Evolutionary conservation across 2,888 invertebrate genomes (phyloP).

Genomic region (Euplexia lucipara): DNA sequence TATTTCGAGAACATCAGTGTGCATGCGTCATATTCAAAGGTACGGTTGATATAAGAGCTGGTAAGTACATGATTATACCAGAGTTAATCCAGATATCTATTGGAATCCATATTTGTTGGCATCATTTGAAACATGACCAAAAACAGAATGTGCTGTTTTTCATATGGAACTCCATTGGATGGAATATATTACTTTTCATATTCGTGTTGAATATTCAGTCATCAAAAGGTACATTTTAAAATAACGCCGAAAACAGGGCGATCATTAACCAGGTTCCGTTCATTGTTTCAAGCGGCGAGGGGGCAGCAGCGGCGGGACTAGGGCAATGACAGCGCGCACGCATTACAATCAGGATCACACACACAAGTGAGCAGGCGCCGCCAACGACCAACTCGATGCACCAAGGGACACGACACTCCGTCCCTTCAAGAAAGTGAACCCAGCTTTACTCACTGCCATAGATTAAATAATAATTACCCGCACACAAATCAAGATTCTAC

Average conservation of each 20-base stretch:
- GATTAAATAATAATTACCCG: constrained; percentile 78
- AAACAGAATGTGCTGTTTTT: constrained; percentile 3
- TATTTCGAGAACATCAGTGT: background rate
- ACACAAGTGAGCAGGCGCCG: constrained; percentile 67
- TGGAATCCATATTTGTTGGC: background rate
- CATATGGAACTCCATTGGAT: constrained; percentile 15
- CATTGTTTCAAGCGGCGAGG: constrained; percentile 83
- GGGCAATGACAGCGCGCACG: constrained; percentile 85
- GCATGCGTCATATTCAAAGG: background rate
- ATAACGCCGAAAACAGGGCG: constrained; percentile 62
- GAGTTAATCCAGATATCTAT: background rate
- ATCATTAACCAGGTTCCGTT: constrained; percentile 80
- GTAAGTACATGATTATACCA: background rate
- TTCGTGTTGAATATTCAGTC: constrained; percentile 56
- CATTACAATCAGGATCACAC: constrained; percentile 79
- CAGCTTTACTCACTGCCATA: constrained; percentile 61
- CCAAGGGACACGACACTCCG: constrained; percentile 28
- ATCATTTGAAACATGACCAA: constrained; percentile 1
- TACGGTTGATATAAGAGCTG: constrained; percentile 3
- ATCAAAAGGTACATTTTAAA: constrained; percentile 61
- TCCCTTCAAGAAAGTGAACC: constrained; percentile 59
- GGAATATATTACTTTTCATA: constrained; percentile 35
- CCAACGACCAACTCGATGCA: constrained; percentile 57
- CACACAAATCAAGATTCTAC: constrained; percentile 75
- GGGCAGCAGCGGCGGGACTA: constrained; percentile 70